A percentile compares a stretch with the other conserved stretches of the same genome.
These are phyloP conservation scores for Stenolophus ochropezus DNA, from an alignment of 2,888 invertebrate genomes.

Conservation along the genomic window DNA sequence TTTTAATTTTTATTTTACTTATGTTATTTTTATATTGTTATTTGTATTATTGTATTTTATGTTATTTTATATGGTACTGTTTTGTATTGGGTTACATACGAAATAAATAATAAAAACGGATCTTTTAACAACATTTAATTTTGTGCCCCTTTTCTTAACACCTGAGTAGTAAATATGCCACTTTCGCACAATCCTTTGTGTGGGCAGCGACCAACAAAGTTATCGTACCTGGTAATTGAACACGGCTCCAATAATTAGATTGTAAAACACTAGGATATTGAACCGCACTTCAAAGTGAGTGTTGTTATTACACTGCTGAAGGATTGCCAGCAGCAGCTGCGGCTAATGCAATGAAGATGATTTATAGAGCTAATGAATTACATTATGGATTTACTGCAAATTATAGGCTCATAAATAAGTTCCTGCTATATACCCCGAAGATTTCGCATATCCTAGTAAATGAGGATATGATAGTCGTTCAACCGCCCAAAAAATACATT, in stretches of 20 bases:
- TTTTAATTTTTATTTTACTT: too few species aligned
- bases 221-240: slow-evolving; percentile 4
- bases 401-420: slow-evolving; percentile 27
- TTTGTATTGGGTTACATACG: too few species aligned
- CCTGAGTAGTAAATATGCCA: too few species aligned
- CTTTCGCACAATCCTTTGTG: too few species aligned
- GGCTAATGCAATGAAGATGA: background rate
- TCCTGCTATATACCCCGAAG: background rate
- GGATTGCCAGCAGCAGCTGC: slow-evolving; percentile 15
- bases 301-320: background rate
- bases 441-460: background rate
- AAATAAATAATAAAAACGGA: too few species aligned
- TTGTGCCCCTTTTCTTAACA: too few species aligned
- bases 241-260: slow-evolving; percentile 2
- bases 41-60: too few species aligned
- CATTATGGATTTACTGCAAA: slow-evolving; percentile 20
- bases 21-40: too few species aligned
- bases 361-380: slow-evolving; percentile 30
- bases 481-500: background rate
- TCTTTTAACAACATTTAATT: too few species aligned
- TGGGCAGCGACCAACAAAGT: background rate
- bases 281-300: slow-evolving; percentile 20
- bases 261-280: slow-evolving; percentile 7
- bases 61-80: too few species aligned
- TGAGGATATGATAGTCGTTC: background rate